These are phyloP conservation scores for Neolamprologus kungweensis DNA, from an alignment of 2,113 vertebrate genomes.

Conservation along the genomic window DNA sequence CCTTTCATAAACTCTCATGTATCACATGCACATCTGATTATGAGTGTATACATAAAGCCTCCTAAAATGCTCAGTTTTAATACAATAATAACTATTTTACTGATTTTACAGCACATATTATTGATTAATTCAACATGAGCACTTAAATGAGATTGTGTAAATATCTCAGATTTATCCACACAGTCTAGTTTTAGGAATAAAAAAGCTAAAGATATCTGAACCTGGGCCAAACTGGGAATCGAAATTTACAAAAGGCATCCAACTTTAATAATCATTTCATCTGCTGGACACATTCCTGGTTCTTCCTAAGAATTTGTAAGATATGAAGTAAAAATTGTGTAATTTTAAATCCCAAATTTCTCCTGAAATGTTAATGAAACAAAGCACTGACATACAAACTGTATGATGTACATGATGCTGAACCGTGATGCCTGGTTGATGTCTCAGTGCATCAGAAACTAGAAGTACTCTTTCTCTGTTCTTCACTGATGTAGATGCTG, in stretches of 20 bases:
- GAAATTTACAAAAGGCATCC: fast-evolving
- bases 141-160: fast-evolving
- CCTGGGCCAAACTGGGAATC: fast-evolving
- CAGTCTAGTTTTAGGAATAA: neutral
- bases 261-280: fast-evolving
- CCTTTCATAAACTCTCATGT: neutral
- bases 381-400: neutral
- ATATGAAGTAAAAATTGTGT: neutral
- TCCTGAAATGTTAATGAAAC: neutral
- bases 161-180: neutral
- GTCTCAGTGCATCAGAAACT: neutral
- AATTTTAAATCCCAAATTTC: neutral
- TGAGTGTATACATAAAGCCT: fast-evolving
- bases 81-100: neutral
- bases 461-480: neutral
- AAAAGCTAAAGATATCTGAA: neutral
- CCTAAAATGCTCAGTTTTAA: fast-evolving
- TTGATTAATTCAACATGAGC: neutral
- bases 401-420: fast-evolving
- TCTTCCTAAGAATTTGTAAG: neutral
- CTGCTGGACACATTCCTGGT: neutral
- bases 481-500: conserved; percentile 72
- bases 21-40: neutral
- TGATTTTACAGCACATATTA: neutral
- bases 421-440: fast-evolving